Base-by-base conservation (phyloP, 2,113 vertebrate species). In the Ifrita kowaldi region DNA sequence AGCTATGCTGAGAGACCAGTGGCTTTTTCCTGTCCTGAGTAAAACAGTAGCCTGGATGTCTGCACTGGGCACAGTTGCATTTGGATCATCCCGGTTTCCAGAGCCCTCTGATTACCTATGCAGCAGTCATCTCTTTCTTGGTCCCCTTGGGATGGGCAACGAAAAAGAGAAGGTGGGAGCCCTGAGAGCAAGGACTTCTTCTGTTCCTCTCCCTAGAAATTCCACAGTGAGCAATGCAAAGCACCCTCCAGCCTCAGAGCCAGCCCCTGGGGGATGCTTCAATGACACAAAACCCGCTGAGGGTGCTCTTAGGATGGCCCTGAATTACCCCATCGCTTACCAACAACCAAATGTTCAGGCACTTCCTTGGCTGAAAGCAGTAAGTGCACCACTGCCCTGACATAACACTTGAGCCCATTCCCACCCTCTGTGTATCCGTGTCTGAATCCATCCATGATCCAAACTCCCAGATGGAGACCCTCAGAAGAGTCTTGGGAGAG, bases 341-440 rank as follows among this genome's bases (percentile, higher is more conserved):
- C 49, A 87, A 64, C 20, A 60, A 13, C 6, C 4, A 37, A 28
- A 52, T 1, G 4, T 24, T 10, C 0, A 2, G 27, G n/a, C 7
- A 24, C 22, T 32, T 49, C 21, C 73, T 52, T 79, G 46, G 24
- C 47, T 63, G n/a, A 44, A 82, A 65, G 41, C 73, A 74, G 44
- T 24, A 15, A 3, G 47, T 24, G 4, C 37, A 67, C 16, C 8
- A 11, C 26, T 52, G 32, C 46, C 65, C 68, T 57, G 32, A 53
- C 44, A 28, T 8, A n/a, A 27, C 30, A 26, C 19, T 37, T 0
- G 0, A 39, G 23, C 6, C 33, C 35, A 30, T 44, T 91, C 30
- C 68, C 33, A 59, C 17, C 22, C 30, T 17, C n/a, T 26, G 3
- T 5, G 0, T 7, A n/a, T 53, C 21, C 4, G 3, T 46, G 7